These are phyloP conservation scores for Siniperca knerii DNA, from an alignment of 2,113 vertebrate genomes.

Conservation along the genomic window DNA sequence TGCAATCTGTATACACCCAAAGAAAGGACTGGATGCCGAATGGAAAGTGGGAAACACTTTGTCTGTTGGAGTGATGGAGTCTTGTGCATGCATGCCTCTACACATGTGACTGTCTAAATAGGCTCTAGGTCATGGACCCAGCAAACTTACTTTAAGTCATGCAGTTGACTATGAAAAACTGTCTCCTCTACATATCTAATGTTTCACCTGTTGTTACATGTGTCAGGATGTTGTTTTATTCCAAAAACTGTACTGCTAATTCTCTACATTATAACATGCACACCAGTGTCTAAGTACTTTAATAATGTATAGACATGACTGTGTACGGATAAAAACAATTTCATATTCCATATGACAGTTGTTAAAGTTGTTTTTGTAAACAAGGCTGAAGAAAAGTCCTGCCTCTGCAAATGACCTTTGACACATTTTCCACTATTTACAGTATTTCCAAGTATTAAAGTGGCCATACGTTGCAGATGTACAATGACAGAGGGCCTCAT, in stretches of 20 bases:
- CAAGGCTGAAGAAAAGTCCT: background rate
- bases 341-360: background rate
- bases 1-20: conserved; percentile 44
- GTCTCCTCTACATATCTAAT: background rate
- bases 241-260: background rate
- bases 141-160: conserved; percentile 9
- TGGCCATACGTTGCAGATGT: background rate
- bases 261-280: background rate
- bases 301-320: background rate
- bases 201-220: conserved; percentile 12
- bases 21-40: conserved; percentile 3
- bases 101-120: conserved; percentile 57
- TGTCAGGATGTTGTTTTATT: conserved; percentile 1
- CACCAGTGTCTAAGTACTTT: background rate
- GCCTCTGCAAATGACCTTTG: background rate
- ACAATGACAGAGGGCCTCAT: background rate
- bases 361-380: background rate
- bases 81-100: conserved; percentile 2
- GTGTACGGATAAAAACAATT: background rate
- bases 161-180: conserved; percentile 25
- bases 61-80: conserved; percentile 3
- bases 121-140: background rate
- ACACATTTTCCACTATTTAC: background rate
- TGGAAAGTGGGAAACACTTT: conserved; percentile 25
- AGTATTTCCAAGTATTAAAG: background rate